A percentile compares a stretch with the other conserved stretches of the same genome.
phyloP scores from a whole-genome alignment of 2,797 vertebrate genomes.

The Pogonophryne albipinna region DNA sequence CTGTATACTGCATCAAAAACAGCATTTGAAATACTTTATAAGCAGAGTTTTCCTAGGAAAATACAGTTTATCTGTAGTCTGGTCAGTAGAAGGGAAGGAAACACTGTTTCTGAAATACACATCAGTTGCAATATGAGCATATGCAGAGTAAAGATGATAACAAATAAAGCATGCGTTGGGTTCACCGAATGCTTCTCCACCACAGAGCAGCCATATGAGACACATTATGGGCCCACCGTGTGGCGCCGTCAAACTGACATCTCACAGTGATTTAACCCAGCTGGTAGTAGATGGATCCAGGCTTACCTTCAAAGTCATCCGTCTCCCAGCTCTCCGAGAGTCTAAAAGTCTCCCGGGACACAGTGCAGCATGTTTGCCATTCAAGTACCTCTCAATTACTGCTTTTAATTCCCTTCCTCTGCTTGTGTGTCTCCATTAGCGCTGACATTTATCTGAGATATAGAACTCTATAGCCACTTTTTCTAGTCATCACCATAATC shows the following conservation, averaged over 20 bases:
- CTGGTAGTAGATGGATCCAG: constrained; percentile 73
- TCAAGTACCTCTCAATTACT: constrained; percentile 74
- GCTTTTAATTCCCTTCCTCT: constrained; percentile 68
- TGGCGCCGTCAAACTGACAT: constrained; percentile 76
- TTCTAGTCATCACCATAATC: background rate
- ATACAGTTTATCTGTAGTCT: background rate
- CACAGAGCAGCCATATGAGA: constrained; percentile 70
- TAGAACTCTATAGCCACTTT: constrained; percentile 34
- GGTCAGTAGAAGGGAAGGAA: background rate
- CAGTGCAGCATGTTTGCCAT: constrained; percentile 68
- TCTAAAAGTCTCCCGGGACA: constrained; percentile 63
- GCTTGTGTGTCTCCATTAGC: constrained; percentile 61
- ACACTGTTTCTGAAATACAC: background rate
- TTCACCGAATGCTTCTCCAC: constrained; percentile 29
- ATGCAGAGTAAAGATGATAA: constrained; percentile 29
- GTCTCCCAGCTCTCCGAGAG: constrained; percentile 54
- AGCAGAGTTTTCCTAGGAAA: background rate
- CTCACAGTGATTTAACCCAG: constrained; percentile 73
- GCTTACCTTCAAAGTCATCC: constrained; percentile 73
- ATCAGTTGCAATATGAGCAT: constrained; percentile 20
- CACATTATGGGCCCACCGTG: constrained; percentile 69
- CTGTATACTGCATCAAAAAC: background rate
- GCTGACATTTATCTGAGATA: constrained; percentile 56
- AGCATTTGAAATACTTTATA: background rate
- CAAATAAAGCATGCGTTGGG: constrained; percentile 13